Percentiles rank a stretch among this genome's conserved stretches.
Conservation (phyloP, 1,140 invertebrate genomes). For the Micrasema longulum region DNA sequence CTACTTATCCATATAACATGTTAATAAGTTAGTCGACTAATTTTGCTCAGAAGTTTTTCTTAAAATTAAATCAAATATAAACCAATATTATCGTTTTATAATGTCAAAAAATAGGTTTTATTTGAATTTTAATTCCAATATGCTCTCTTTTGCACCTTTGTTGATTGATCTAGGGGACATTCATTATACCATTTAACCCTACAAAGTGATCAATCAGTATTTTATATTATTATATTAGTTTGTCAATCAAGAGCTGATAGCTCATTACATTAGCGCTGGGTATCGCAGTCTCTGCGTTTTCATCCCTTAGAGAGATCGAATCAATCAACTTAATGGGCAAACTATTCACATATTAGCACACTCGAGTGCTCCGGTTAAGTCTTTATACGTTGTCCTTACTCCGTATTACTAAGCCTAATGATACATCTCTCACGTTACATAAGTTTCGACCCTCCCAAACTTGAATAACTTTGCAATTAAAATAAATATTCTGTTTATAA, state of each 20-base stretch:
- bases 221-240: background rate
- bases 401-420: constrained; percentile 1
- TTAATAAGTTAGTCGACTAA: too few species aligned
- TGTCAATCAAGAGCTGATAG: background rate
- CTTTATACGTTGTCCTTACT: constrained; percentile 5
- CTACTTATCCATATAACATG: too few species aligned
- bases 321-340: constrained; percentile 3
- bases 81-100: too few species aligned
- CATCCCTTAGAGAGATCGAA: background rate
- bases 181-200: too few species aligned
- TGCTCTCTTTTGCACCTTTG: too few species aligned
- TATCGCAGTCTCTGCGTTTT: background rate
- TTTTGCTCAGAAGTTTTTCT: too few species aligned
- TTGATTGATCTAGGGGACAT: too few species aligned
- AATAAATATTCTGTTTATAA: too few species aligned
- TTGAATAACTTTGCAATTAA: background rate
- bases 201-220: too few species aligned
- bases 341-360: background rate
- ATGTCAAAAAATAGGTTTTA: too few species aligned
- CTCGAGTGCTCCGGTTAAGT: background rate
- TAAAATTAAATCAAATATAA: too few species aligned
- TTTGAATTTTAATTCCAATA: too few species aligned
- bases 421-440: background rate
- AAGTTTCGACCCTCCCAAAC: constrained; percentile 2
- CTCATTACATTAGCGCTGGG: background rate